Base-by-base conservation (phyloP, 35 echinoderm and acorn worm species). In the Amphiura filiformis region DNA sequence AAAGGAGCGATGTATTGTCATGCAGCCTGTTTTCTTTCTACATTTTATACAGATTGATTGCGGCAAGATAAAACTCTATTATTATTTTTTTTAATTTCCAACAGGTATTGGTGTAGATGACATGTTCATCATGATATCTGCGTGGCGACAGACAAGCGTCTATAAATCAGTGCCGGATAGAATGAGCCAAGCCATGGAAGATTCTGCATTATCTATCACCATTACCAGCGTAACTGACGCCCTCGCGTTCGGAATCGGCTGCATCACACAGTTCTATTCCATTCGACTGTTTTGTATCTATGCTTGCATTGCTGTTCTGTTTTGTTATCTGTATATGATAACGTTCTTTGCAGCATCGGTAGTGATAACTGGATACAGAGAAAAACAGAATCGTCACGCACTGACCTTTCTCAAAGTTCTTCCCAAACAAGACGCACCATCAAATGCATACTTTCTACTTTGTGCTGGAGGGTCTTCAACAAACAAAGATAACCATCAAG, bases 161-260 rank as follows among this genome's bases (percentile, higher is more conserved):
- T 18, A 37, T 0, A 22, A 35, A 14, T 39, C 82, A 38, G 82
- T 91, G 31, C 75, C 38, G 80, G 49, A 91, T 14, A 56, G 89
- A 52, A 76, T 86, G 61, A 34, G 64, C 17, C 32, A 91, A 35
- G 83, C 89, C 0, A 47, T 91, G 32, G 36, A 34, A 32, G 89
- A 91, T 31, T 82, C 89, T 20, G 89, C 80, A 13, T 40, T 91
- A 70, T 91, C 89, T 36, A 91, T 91, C n/a, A n/a, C n/a, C n/a
- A n/a, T n/a, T n/a, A n/a, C n/a, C n/a, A n/a, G n/a, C n/a, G n/a
- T n/a, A n/a, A 91, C 89, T n/a, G n/a, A n/a, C n/a, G n/a, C n/a
- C n/a, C n/a, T n/a, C n/a, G n/a, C n/a, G n/a, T n/a, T n/a, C 20
- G 44, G 44, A 11, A 52, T 52, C 20, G 44, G 44, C 7, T 7